Percentiles rank a stretch among this genome's conserved stretches.
phyloP scores from a whole-genome alignment of 2,797 vertebrate genomes.

The Pipistrellus kuhlii region DNA sequence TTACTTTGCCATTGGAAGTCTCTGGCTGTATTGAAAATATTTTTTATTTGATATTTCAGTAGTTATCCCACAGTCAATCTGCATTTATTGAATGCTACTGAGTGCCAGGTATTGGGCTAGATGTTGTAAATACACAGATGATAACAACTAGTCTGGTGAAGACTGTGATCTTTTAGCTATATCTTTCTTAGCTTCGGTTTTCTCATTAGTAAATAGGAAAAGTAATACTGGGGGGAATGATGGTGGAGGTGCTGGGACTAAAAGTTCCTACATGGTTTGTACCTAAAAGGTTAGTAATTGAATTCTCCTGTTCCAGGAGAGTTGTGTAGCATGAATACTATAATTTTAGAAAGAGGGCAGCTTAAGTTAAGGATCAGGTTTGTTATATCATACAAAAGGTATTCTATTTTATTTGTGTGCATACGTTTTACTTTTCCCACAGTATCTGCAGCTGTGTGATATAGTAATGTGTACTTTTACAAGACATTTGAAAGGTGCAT shows the following conservation, averaged over 20 bases:
- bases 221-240: background rate
- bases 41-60: background rate
- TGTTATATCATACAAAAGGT: background rate
- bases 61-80: background rate
- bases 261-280: background rate
- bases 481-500: background rate
- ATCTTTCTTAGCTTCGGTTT: background rate
- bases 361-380: background rate
- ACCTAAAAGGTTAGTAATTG: background rate
- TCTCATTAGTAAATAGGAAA: background rate
- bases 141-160: background rate
- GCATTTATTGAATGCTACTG: background rate
- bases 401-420: background rate
- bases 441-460: background rate
- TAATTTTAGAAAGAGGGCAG: background rate
- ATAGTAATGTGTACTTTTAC: background rate
- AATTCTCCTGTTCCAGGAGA: background rate
- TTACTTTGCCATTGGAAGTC: slow-evolving; percentile 43
- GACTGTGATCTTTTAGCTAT: background rate
- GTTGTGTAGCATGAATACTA: background rate
- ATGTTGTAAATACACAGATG: background rate
- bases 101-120: background rate
- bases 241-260: background rate
- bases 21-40: background rate
- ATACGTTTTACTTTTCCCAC: background rate